phyloP scores from a whole-genome alignment of 2,797 vertebrate genomes.

The Rachycentron canadum region DNA sequence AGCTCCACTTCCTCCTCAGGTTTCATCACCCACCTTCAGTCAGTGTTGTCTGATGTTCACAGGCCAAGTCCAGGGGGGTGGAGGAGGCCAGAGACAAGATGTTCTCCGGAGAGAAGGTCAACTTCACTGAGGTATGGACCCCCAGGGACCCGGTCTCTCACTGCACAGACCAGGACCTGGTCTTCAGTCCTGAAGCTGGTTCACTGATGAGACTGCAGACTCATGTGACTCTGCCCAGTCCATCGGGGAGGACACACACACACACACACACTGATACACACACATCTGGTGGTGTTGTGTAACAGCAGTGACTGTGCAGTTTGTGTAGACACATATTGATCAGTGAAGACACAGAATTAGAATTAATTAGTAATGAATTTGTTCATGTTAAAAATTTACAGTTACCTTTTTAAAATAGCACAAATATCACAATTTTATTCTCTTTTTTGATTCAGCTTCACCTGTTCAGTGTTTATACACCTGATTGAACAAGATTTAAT shows the following conservation, averaged over 20 bases:
- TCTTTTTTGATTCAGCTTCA: too few relatives aligned
- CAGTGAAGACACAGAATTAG: background rate
- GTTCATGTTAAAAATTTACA: too few relatives aligned
- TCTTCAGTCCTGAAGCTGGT: too few relatives aligned
- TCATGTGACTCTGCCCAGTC: background rate
- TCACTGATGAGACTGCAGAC: background rate
- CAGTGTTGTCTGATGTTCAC: constrained; percentile 14
- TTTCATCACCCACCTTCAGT: constrained; percentile 4
- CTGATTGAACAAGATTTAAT: too few relatives aligned
- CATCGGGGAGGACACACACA: too few relatives aligned
- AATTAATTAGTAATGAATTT: too few relatives aligned
- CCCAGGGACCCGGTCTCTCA: too few relatives aligned
- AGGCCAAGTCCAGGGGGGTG: constrained; percentile 94
- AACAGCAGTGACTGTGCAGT: background rate
- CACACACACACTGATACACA: too few relatives aligned
- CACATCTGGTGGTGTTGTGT: too few relatives aligned
- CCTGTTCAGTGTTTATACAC: too few relatives aligned
- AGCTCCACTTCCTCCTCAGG: constrained; percentile 23
- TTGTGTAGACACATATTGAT: background rate
- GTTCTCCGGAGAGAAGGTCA: constrained; percentile 96
- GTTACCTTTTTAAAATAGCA: too few relatives aligned
- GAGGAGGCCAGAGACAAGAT: constrained; percentile 91
- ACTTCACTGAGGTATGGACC: constrained; percentile 93
- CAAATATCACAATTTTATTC: too few relatives aligned
- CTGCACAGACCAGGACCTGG: background rate